Evolutionary conservation across 2,113 vertebrate genomes (phyloP).

Genomic region (Carettochelys insculpta): DNA sequence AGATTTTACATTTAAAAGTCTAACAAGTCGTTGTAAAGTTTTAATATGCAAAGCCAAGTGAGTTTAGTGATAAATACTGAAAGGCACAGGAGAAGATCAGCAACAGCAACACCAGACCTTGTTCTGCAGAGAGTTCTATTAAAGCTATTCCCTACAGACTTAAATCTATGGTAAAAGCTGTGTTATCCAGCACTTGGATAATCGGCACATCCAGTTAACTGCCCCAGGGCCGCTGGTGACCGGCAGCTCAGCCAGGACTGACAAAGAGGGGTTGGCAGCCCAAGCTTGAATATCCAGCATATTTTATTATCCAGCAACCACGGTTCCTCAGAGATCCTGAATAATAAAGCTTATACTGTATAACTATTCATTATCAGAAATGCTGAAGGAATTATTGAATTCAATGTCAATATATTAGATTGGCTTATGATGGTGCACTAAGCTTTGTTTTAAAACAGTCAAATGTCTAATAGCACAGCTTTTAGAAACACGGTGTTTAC

Average conservation of each 20-base stretch:
- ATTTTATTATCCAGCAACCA: too few relatives aligned
- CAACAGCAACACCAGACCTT: neutral
- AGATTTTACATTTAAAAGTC: conserved; percentile 20
- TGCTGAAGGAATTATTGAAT: neutral
- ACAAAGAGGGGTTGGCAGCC: too few relatives aligned
- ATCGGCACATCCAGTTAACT: too few relatives aligned
- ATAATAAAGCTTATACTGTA: too few relatives aligned
- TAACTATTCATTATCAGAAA: neutral
- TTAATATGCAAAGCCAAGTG: neutral
- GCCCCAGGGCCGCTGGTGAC: too few relatives aligned
- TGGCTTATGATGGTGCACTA: neutral
- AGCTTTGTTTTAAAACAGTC: neutral
- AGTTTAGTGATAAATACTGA: neutral
- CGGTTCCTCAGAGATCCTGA: too few relatives aligned
- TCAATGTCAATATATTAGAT: neutral
- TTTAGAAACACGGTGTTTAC: neutral
- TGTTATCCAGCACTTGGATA: too few relatives aligned
- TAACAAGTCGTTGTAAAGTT: neutral
- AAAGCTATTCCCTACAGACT: neutral
- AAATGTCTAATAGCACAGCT: neutral
- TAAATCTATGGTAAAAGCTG: too few relatives aligned
- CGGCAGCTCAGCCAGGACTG: too few relatives aligned
- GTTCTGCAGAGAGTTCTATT: neutral
- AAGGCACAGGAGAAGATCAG: neutral
- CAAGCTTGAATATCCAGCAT: too few relatives aligned